Conservation (phyloP, 2,113 vertebrate species). For the Sylvilagus bachmani region DNA sequence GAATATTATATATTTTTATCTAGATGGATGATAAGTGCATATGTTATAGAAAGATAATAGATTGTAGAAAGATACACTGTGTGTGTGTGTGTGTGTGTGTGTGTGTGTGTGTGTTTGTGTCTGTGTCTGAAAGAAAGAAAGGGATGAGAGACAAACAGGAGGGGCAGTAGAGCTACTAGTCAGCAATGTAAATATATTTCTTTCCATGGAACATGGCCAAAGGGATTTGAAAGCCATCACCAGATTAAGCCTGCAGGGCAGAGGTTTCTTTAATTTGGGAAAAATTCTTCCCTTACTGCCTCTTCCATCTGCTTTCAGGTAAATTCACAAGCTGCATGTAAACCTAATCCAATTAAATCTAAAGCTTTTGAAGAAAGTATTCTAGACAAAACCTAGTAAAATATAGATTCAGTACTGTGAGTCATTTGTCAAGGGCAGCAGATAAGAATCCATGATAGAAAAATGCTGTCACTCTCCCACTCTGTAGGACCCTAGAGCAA, state of each 20-base stretch:
- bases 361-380: constrained; percentile 52
- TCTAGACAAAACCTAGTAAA: constrained; percentile 48
- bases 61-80: neutral
- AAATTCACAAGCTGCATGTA: constrained; percentile 66
- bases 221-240: constrained; percentile 29
- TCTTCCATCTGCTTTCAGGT: constrained; percentile 64
- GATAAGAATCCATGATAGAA: constrained; percentile 18
- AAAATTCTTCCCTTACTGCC: constrained; percentile 51
- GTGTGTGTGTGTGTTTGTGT: neutral
- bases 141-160: neutral
- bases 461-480: neutral
- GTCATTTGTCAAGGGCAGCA: constrained; percentile 37
- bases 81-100: neutral
- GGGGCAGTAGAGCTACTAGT: neutral
- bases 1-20: neutral
- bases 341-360: constrained; percentile 65
- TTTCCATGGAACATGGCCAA: constrained; percentile 49
- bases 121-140: neutral
- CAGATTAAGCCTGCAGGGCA: constrained; percentile 40
- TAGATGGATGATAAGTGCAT: neutral
- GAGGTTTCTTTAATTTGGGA: constrained; percentile 64
- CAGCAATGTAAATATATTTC: constrained; percentile 55
- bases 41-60: neutral
- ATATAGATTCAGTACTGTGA: neutral
- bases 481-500: neutral